These are phyloP conservation scores for Platycheirus rosarum DNA, from an alignment of 2,888 invertebrate genomes.

Conservation along the genomic window DNA sequence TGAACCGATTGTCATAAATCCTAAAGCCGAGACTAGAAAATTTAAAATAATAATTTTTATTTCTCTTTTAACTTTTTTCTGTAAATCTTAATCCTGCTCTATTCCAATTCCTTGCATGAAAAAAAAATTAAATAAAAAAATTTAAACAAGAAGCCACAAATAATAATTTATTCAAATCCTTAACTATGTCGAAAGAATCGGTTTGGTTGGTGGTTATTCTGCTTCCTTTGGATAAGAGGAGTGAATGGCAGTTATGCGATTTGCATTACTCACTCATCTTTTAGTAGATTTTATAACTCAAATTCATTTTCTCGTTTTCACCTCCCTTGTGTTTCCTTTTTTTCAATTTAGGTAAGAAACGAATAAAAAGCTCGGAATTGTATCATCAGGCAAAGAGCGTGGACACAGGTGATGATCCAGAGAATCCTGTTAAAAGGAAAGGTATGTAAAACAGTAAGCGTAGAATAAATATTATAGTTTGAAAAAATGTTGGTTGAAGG, in stretches of 20 bases:
- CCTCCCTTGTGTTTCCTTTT: slow-evolving; percentile 24
- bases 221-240: slow-evolving; percentile 28
- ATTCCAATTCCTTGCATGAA: not conserved
- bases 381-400: slow-evolving; percentile 81
- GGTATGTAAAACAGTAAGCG: slow-evolving; percentile 79
- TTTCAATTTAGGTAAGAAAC: slow-evolving; percentile 79
- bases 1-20: slow-evolving; percentile 44
- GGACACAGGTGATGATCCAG: slow-evolving; percentile 81
- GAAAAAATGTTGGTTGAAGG: slow-evolving; percentile 19
- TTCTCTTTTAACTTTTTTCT: slow-evolving; percentile 2
- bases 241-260: slow-evolving; percentile 73
- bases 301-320: slow-evolving; percentile 23
- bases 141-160: slow-evolving; percentile 51
- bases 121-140: slow-evolving; percentile 30
- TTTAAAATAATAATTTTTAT: slow-evolving; percentile 70
- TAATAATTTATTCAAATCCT: slow-evolving; percentile 74
- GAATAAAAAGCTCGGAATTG: slow-evolving; percentile 81
- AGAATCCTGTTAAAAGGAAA: slow-evolving; percentile 83
- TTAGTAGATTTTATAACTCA: slow-evolving; percentile 59
- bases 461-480: slow-evolving; percentile 50
- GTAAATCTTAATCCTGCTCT: slow-evolving; percentile 60
- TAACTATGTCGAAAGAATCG: slow-evolving; percentile 44
- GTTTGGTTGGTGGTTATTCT: slow-evolving; percentile 36
- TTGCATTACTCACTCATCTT: slow-evolving; percentile 74
- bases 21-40: slow-evolving; percentile 70